Conservation (phyloP, 2,113 vertebrate genomes). For the Petrocephalus zakoni region DNA sequence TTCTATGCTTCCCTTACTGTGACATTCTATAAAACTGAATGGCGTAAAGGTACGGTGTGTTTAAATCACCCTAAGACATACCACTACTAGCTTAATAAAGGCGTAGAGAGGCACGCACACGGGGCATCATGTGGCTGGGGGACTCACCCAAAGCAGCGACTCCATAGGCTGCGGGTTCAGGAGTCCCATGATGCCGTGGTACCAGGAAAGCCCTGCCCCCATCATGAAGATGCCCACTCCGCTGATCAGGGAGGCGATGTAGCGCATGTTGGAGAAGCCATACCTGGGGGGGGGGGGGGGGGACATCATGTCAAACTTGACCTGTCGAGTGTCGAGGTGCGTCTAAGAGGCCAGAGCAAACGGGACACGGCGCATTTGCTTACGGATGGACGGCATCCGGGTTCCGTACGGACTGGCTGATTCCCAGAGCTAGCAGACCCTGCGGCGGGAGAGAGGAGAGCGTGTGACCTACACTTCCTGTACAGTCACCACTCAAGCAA, state of each 20-base stretch:
- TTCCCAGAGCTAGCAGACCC: conserved; percentile 87
- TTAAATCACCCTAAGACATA: neutral
- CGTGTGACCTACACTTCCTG: neutral
- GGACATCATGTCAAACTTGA: neutral
- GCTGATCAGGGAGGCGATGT: conserved; percentile 93
- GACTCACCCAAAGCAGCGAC: conserved; percentile 88
- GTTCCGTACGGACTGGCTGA: conserved; percentile 88
- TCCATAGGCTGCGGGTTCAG: conserved; percentile 89
- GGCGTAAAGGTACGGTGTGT: neutral
- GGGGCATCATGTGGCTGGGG: neutral
- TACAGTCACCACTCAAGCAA: neutral
- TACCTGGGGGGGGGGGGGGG: conserved; percentile 63
- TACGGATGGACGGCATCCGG: conserved; percentile 92
- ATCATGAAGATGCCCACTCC: conserved; percentile 99
- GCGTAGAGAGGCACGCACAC: neutral
- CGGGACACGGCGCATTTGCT: conserved; percentile 39
- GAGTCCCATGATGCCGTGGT: conserved; percentile 92
- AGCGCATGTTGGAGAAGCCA: conserved; percentile 98
- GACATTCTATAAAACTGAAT: neutral
- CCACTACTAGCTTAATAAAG: neutral
- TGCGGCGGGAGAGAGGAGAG: conserved; percentile 31
- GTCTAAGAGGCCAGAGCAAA: neutral
- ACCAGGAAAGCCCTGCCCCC: conserved; percentile 97
- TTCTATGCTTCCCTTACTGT: neutral
- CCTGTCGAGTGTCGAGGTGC: neutral